These are phyloP conservation scores for Litoditis marina DNA, from an alignment of 2,888 invertebrate genomes.

Conservation along the genomic window DNA sequence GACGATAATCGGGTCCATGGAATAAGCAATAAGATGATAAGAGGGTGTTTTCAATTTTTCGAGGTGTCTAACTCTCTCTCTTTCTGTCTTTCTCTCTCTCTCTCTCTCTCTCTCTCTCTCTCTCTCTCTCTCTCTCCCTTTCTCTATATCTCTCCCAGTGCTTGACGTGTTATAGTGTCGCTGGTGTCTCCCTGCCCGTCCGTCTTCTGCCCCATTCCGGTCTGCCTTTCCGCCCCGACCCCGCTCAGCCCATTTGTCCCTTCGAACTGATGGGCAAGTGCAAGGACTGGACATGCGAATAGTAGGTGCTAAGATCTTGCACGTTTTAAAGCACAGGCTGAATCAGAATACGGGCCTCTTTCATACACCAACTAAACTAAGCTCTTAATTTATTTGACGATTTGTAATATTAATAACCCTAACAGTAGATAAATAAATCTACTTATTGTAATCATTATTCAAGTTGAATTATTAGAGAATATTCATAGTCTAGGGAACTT, in stretches of 20 bases:
- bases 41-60: no score
- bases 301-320: background rate
- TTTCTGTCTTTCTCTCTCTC: background rate
- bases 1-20: no score
- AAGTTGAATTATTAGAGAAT: no score
- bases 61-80: no score
- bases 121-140: slow-evolving; percentile 2
- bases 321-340: background rate
- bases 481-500: no score
- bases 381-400: no score
- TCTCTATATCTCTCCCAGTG: background rate
- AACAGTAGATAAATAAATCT: no score
- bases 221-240: background rate
- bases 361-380: no score
- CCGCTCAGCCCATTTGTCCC: background rate
- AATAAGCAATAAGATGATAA: no score
- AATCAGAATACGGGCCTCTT: no score
- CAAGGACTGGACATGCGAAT: background rate
- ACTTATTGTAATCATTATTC: no score
- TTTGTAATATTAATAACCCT: no score
- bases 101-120: slow-evolving; percentile 1
- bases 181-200: background rate
- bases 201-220: background rate
- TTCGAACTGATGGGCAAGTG: background rate
- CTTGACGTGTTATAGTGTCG: background rate